These are phyloP conservation scores for human (Homo sapiens) DNA, from an alignment of 2,113 vertebrate species.

Conservation along the genomic window GRCh38 chr2:200140001-200140500, in stretches of 20 bases:
- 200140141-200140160: not conserved
- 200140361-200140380: not conserved
- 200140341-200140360: not conserved
- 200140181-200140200: not conserved
- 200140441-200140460: not conserved
- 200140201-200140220: not conserved
- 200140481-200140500: slow-evolving; percentile 1
- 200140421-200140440: not conserved
- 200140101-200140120: not conserved
- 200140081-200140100: not conserved
- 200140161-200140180: not conserved
- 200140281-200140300: slow-evolving; percentile 14
- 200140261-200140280: not conserved
- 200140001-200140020: slow-evolving; percentile 41
- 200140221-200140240: not conserved
- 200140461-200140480: not conserved
- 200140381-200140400: not conserved
- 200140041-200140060: slow-evolving; percentile 53
- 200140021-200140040: slow-evolving; percentile 50
- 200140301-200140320: not conserved
- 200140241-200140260: not conserved
- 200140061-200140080: not conserved
- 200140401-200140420: not conserved
- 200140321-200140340: not conserved
- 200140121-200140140: not conserved